These are phyloP conservation scores for Sapajus apella DNA, from an alignment of 2,113 vertebrate species.

Conservation along the genomic window DNA sequence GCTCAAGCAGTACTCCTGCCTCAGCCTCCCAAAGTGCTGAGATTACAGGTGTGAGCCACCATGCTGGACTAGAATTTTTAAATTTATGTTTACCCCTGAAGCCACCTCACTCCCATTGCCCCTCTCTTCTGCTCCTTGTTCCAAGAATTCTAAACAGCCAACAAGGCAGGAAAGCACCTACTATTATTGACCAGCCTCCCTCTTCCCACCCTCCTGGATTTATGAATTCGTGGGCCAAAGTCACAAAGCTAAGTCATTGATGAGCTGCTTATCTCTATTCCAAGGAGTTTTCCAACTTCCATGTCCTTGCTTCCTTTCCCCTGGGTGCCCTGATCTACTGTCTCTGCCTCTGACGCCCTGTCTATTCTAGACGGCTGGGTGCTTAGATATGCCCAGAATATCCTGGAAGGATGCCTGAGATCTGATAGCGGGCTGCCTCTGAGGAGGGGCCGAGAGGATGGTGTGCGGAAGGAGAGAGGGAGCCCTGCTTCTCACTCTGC, in stretches of 20 bases:
- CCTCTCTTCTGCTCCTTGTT: background rate
- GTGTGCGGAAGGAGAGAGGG: background rate
- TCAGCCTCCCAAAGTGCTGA: too few relatives aligned
- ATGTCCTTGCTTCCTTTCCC: background rate
- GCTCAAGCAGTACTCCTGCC: too few relatives aligned
- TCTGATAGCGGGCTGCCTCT: background rate
- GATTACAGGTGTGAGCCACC: too few relatives aligned
- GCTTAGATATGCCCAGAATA: background rate
- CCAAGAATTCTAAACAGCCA: background rate
- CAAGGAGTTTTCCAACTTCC: background rate
- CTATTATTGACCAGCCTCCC: background rate
- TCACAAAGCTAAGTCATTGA: background rate
- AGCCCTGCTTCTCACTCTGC: background rate
- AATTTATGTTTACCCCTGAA: background rate
- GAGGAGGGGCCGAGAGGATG: fast-evolving
- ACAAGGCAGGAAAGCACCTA: background rate
- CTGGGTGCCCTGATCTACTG: background rate
- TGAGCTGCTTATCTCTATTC: background rate
- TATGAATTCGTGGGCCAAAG: background rate
- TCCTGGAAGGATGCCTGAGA: background rate
- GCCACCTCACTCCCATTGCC: background rate
- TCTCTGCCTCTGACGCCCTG: background rate
- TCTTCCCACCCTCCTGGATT: background rate
- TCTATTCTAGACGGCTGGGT: fast-evolving
- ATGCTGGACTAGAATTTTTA: too few relatives aligned